These are phyloP conservation scores for Theonella swinhoei DNA, from an alignment of 37 sponge, comb jelly and placozoan genomes.

Conservation along the genomic window DNA sequence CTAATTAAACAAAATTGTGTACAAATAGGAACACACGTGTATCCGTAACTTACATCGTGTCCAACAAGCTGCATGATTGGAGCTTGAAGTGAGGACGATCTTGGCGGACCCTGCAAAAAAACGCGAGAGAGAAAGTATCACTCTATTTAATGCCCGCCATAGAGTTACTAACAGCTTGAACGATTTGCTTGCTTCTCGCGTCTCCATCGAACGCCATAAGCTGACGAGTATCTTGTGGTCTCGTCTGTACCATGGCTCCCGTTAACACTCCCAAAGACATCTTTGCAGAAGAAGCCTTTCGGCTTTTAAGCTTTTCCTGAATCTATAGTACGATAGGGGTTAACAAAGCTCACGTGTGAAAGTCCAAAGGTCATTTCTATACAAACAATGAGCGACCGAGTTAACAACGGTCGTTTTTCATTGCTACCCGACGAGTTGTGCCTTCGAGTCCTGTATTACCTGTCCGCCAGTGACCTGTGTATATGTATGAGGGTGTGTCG, in stretches of 20 bases:
- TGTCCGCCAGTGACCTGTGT: conserved; percentile 12
- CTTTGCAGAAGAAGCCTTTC: no score
- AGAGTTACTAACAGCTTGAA: neutral
- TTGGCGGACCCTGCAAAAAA: conserved; percentile 73
- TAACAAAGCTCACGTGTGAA: neutral
- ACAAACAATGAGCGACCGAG: neutral
- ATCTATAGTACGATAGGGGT: neutral
- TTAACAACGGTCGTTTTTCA: neutral
- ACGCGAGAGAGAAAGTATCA: neutral
- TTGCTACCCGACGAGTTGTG: conserved; percentile 37
- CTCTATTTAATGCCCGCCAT: conserved; percentile 1
- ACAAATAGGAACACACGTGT: no score
- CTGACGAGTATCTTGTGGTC: neutral
- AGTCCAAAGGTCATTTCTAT: neutral
- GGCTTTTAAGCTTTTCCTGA: no score
- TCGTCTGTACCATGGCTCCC: neutral
- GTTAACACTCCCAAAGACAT: neutral
- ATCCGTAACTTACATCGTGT: conserved; percentile 82
- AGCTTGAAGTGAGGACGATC: conserved; percentile 89
- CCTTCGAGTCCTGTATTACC: conserved; percentile 38
- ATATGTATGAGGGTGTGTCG: conserved; percentile 35
- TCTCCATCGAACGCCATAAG: neutral
- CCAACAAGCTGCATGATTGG: conserved; percentile 98
- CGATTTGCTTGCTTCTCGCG: neutral
- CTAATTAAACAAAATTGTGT: no score